Conservation (phyloP, 2,113 vertebrate genomes). For the Phylloscopus whistleri region DNA sequence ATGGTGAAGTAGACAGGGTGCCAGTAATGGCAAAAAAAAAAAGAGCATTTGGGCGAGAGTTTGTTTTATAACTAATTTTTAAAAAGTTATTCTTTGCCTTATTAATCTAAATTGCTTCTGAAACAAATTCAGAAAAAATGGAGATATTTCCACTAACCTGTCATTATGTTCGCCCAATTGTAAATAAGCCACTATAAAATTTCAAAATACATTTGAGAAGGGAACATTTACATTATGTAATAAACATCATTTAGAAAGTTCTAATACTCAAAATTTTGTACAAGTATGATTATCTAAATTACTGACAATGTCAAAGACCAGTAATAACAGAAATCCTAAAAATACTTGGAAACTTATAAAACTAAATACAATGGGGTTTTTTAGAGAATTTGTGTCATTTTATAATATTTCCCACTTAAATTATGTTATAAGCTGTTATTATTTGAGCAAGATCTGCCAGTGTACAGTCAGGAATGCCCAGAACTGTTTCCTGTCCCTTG, state of each 20-base stretch:
- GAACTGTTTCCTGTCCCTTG: background rate
- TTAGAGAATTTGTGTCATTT: background rate
- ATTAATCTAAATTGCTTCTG: background rate
- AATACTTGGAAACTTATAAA: background rate
- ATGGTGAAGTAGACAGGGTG: background rate
- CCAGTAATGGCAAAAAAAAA: background rate
- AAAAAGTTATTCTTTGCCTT: background rate
- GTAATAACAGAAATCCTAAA: background rate
- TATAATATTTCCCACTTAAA: background rate
- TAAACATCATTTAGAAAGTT: background rate
- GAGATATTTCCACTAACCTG: background rate
- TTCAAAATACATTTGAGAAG: background rate
- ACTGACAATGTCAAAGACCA: background rate
- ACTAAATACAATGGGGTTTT: fast-evolving
- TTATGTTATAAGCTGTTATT: background rate
- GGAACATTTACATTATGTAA: background rate
- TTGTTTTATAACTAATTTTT: background rate
- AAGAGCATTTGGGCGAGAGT: background rate
- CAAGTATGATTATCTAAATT: background rate
- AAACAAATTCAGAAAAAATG: background rate
- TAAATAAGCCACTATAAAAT: background rate
- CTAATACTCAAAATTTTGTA: background rate
- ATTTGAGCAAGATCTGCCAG: background rate
- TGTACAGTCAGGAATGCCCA: background rate
- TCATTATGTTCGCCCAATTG: background rate